Conservation (phyloP, 1,140 invertebrate species). For the Pseudomyrmex concolor region DNA sequence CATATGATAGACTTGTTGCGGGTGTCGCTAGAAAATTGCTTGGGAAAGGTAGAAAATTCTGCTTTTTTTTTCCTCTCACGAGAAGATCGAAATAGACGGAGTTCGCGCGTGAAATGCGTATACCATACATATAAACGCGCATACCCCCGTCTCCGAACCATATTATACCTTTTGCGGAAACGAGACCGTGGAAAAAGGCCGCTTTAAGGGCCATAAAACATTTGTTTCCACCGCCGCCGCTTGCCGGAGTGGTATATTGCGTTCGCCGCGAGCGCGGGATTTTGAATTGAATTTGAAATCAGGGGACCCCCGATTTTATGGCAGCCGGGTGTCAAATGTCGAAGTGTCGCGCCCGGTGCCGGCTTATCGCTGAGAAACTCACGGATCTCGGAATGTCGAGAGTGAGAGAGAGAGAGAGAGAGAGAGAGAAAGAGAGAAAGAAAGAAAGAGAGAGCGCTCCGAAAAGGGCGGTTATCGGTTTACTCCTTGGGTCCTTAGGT, state of each 20-base stretch:
- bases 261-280: slow-evolving; percentile 70
- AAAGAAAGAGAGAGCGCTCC: slow-evolving; percentile 13
- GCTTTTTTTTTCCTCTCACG: no score
- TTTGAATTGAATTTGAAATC: slow-evolving; percentile 83
- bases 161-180: slow-evolving; percentile 60
- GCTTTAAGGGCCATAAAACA: slow-evolving; percentile 82
- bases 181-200: slow-evolving; percentile 74
- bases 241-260: slow-evolving; percentile 73
- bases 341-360: slow-evolving; percentile 64
- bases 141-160: slow-evolving; percentile 23
- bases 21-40: background rate
- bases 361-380: slow-evolving; percentile 56
- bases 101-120: background rate
- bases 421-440: background rate
- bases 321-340: slow-evolving; percentile 76
- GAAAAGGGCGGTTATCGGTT: slow-evolving; percentile 68
- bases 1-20: background rate
- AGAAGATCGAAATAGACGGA: background rate
- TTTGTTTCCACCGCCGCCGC: slow-evolving; percentile 78
- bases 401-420: background rate
- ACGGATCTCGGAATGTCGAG: slow-evolving; percentile 31
- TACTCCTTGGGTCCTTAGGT: slow-evolving; percentile 55
- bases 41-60: no score
- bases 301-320: slow-evolving; percentile 81
- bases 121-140: slow-evolving; percentile 1